Base-by-base conservation (phyloP, 2,888 invertebrate genomes). In the Amphipoea lucens region DNA sequence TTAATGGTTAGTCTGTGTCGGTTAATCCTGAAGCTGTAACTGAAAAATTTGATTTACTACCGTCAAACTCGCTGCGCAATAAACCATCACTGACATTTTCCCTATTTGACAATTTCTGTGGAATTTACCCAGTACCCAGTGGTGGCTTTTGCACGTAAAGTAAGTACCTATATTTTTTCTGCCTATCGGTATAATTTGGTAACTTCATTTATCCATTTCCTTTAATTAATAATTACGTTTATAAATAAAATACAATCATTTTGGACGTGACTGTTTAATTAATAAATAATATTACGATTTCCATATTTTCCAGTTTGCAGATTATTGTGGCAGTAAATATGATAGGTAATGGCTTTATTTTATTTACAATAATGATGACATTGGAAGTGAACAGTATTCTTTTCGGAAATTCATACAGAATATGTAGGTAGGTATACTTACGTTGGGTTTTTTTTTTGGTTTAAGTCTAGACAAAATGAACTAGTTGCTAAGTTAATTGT, bases 21-120 rank as follows among this genome's bases (percentile, higher is more conserved):
- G 29, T 71, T 62, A 71, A 71, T 57, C 36, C 45, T 54, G 83
- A 70, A 71, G 5, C 23, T 68, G 68, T 40, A 60, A 69, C 40
- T 78, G 68, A 84, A 84, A 65, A 65, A 69, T 40, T n/a, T 51
- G n/a, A 79, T 65, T 70, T 73, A 73, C 29, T 54, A 57, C 57
- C 63, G 57, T 78, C 79, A 63, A 65, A 73, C 51, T 65, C 36
- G 12, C 57, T 42, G 4, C 48, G 71, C 67, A 72, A 72, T 68
- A 62, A 77, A 83, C 29, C 9, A 67, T 63, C 36, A 66, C 57
- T 42, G 68, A 42, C 20, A 36, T 36, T 48, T 66, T 20, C 4
- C 65, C 48, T 23, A 20, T 71, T 57, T 66, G 51, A 60, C 17
- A 40, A 65, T 40, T 40, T 40, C 40, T 40, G 40, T 40, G 4